Conservation (phyloP, 2,113 vertebrate genomes). For the Ailurus styani region DNA sequence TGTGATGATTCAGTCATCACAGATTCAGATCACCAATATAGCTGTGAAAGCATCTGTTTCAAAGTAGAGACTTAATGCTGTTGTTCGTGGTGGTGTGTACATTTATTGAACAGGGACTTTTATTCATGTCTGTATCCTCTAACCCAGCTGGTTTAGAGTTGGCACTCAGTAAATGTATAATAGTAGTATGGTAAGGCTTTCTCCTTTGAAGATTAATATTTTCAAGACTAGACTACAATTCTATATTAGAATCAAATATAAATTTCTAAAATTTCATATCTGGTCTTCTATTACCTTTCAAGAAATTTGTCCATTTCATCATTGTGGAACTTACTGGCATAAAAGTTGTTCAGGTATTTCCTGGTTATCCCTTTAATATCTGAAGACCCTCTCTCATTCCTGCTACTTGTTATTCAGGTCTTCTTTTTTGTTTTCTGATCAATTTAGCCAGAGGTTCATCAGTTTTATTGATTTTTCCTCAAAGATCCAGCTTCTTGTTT, state of each 20-base stretch:
- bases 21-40: background rate
- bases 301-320: slow-evolving; percentile 3
- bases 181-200: background rate
- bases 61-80: background rate
- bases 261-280: background rate
- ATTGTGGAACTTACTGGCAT: background rate
- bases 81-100: background rate
- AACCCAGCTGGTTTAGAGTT: background rate
- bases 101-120: background rate
- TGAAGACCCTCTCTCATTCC: background rate
- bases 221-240: background rate
- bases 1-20: background rate
- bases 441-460: background rate
- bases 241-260: background rate
- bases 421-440: background rate
- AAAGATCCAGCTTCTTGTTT: background rate
- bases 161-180: background rate
- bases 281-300: background rate
- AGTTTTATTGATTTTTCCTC: background rate
- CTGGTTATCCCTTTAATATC: background rate
- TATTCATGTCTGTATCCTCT: background rate
- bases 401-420: background rate
- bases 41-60: background rate
- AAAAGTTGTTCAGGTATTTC: background rate
- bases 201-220: background rate